phyloP scores from a whole-genome alignment of 1,140 invertebrate species.

The Drosophila mauritiana region DNA sequence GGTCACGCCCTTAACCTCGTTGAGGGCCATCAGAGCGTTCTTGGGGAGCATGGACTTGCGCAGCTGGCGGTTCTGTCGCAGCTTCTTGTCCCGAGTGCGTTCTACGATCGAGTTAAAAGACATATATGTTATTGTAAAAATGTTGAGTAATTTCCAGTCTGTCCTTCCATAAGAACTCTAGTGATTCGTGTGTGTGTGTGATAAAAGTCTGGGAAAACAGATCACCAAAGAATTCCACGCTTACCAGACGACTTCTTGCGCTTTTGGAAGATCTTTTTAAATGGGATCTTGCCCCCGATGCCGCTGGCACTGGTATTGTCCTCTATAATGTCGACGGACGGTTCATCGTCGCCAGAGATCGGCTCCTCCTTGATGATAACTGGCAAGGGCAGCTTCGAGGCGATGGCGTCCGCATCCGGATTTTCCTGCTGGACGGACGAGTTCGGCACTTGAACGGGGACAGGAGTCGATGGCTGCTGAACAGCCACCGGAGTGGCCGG shows the following conservation, averaged over 20 bases:
- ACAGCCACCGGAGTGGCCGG: neutral
- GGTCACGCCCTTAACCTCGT: too few species aligned
- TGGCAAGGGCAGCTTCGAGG: slow-evolving; percentile 17
- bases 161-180: too few species aligned
- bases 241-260: slow-evolving; percentile 82
- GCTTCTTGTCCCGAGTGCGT: slow-evolving; percentile 75
- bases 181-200: too few species aligned
- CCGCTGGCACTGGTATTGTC: slow-evolving; percentile 4
- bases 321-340: slow-evolving; percentile 23
- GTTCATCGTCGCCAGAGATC: too few species aligned
- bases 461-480: neutral
- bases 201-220: too few species aligned
- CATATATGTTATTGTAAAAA: too few species aligned
- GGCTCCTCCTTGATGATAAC: slow-evolving; percentile 33
- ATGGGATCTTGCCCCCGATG: slow-evolving; percentile 68
- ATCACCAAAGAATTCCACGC: neutral
- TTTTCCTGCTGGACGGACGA: neutral
- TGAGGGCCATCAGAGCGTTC: too few species aligned
- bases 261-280: slow-evolving; percentile 80
- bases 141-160: too few species aligned
- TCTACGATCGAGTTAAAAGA: slow-evolving; percentile 32
- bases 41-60: too few species aligned
- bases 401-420: neutral
- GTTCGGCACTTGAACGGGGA: too few species aligned
- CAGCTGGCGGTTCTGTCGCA: too few species aligned